Evolutionary conservation across 2,888 invertebrate genomes (phyloP).

Genomic region (Eilema caniola): DNA sequence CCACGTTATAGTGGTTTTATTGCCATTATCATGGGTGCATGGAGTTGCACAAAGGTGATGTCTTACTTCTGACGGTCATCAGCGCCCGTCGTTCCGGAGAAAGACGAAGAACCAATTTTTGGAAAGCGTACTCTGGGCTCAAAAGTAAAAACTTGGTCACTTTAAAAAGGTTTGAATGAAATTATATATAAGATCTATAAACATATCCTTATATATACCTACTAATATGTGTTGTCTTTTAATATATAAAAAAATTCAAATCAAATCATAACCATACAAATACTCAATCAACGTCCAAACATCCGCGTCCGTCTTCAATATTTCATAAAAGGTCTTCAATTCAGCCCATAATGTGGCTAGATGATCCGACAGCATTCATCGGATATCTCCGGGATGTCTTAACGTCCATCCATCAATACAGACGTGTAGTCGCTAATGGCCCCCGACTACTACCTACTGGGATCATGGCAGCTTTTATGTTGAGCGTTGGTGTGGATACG

Average conservation of each 20-base stretch:
- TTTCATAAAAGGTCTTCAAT: slow-evolving; percentile 24
- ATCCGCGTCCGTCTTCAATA: slow-evolving; percentile 13
- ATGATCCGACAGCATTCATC: slow-evolving; percentile 39
- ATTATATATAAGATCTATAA: no score
- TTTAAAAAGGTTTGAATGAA: no score
- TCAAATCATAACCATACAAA: not conserved
- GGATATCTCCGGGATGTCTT: slow-evolving; percentile 46
- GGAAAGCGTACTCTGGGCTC: no score
- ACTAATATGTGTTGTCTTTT: no score
- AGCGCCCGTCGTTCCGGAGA: no score
- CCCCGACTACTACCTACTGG: slow-evolving; percentile 9
- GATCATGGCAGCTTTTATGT: slow-evolving; percentile 24
- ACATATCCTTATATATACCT: no score
- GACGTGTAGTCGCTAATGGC: slow-evolving; percentile 58
- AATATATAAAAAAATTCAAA: not conserved
- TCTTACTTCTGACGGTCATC: no score
- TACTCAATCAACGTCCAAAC: slow-evolving; percentile 5
- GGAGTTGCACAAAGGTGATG: no score
- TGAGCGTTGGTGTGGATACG: slow-evolving; percentile 19
- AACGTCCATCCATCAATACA: slow-evolving; percentile 57
- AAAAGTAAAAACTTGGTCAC: no score
- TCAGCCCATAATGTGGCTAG: slow-evolving; percentile 18
- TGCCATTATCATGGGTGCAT: no score
- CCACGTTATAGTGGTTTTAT: no score
- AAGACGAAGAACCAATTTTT: no score